Evolutionary conservation across 1,140 invertebrate genomes (phyloP), one percentile per base, ranked within the genome.

Genomic region (Drosophila ambigua): DNA sequence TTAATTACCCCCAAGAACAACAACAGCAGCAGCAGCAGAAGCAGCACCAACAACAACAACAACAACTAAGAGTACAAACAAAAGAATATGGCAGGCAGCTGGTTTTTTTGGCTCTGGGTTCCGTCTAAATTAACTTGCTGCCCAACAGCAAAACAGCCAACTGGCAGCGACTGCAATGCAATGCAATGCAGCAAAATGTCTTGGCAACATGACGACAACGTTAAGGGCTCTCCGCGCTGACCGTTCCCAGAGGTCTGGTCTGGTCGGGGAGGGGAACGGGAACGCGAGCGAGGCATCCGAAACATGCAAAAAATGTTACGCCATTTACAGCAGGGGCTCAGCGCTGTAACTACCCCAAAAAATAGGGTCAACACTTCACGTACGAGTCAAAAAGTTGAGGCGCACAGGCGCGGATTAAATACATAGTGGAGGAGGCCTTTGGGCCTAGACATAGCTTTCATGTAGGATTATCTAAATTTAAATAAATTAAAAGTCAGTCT

Each of bases 291-390:
- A 20, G 52, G 72, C 51, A 60, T 63, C 51, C 58, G 50, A 65
- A 63, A 72, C 82, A 87, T 87, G 78, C 79, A 87, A 87, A 88
- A 87, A 87, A 87, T 87, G 75, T 87, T 87, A 82, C 82, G 83
- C 83, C 83, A 87, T 87, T 87, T 88, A 87, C 69, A 39, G 24
- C 35, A 31, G 41, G 20, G 50, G 49, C 58, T 41, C 63, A 60
- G 4, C 16, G 66, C 20, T 31, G 23, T 65, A 78, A 73, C 78
- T 68, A 87, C 83, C 82, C 82, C 83, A 78, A 75, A 74, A 71
- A 81, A 81, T 77, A 87, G 77, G 81, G 82, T 81, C 82, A 87
- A 65, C 63, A 61, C 72, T 65, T 74, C 51, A 44, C 15, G 31
- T 49, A 57, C 35, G 35, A 28, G 71, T 15, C 20, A 28, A 35